These are phyloP conservation scores for Nipponia nippon DNA, from an alignment of 2,113 vertebrate species.

Conservation along the genomic window DNA sequence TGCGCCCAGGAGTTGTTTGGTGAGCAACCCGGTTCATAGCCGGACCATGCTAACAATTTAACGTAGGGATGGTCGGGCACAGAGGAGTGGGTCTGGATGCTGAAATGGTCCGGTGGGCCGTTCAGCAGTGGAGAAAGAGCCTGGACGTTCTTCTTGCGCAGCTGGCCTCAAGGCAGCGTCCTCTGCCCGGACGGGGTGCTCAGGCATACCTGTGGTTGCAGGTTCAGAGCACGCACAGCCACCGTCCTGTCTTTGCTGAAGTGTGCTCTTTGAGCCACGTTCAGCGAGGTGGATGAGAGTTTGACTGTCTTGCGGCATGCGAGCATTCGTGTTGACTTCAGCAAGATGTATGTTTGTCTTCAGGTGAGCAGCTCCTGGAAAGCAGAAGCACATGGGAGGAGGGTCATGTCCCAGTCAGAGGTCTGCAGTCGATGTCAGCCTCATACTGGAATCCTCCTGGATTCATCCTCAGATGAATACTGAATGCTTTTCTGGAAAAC, in stretches of 20 bases:
- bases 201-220: not conserved
- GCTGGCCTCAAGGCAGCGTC: not conserved
- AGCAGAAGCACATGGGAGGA: not conserved
- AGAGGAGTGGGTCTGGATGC: not conserved
- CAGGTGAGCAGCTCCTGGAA: not conserved
- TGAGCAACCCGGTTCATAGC: not conserved
- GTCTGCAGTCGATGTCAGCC: not conserved
- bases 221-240: not conserved
- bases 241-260: not conserved
- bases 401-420: not conserved
- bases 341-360: not conserved
- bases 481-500: not conserved
- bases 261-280: not conserved
- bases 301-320: not conserved
- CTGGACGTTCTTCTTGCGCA: not conserved
- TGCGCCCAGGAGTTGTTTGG: not conserved
- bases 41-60: not conserved
- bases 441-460: not conserved
- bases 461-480: not conserved
- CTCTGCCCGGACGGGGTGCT: accelerated
- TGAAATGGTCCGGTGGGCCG: not conserved
- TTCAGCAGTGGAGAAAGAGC: not conserved
- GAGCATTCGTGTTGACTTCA: not conserved
- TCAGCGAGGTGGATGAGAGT: not conserved
- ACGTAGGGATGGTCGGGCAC: not conserved